Conservation (phyloP, 2,797 vertebrate species). For the Xenops minutus region DNA sequence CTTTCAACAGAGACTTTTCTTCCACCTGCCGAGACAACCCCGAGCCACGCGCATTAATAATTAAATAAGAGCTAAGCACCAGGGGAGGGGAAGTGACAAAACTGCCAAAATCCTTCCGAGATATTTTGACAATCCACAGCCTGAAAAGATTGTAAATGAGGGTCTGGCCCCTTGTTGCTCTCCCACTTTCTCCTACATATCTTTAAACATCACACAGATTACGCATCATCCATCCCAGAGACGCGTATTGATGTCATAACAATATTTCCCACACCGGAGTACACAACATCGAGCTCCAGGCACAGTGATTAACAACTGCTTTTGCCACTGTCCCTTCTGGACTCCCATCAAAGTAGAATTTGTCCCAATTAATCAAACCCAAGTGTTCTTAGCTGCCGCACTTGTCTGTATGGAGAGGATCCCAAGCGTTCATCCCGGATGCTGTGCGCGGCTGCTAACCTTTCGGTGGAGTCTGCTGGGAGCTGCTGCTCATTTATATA, state of each 20-base stretch:
- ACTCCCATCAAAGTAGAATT: slow-evolving; percentile 41
- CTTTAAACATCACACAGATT: slow-evolving; percentile 39
- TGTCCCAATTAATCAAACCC: slow-evolving; percentile 68
- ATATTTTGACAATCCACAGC: slow-evolving; percentile 62
- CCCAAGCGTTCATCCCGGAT: slow-evolving; percentile 49
- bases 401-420: background rate
- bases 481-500: slow-evolving; percentile 58
- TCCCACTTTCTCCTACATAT: slow-evolving; percentile 12
- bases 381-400: slow-evolving; percentile 24
- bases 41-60: slow-evolving; percentile 13
- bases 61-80: slow-evolving; percentile 58
- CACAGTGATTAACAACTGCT: slow-evolving; percentile 45
- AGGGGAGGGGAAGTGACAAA: slow-evolving; percentile 61
- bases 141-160: slow-evolving; percentile 67
- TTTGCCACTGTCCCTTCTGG: background rate
- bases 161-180: slow-evolving; percentile 20
- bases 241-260: slow-evolving; percentile 56
- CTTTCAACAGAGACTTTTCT: slow-evolving; percentile 40
- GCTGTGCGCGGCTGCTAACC: slow-evolving; percentile 59
- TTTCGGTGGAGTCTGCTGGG: slow-evolving; percentile 62
- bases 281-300: background rate
- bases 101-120: slow-evolving; percentile 49
- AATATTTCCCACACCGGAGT: background rate
- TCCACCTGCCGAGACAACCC: slow-evolving; percentile 24
- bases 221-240: slow-evolving; percentile 47